Evolutionary conservation across 1,140 invertebrate species (phyloP), one percentile per base, ranked within the genome.

Genomic region (Pinna nobilis): DNA sequence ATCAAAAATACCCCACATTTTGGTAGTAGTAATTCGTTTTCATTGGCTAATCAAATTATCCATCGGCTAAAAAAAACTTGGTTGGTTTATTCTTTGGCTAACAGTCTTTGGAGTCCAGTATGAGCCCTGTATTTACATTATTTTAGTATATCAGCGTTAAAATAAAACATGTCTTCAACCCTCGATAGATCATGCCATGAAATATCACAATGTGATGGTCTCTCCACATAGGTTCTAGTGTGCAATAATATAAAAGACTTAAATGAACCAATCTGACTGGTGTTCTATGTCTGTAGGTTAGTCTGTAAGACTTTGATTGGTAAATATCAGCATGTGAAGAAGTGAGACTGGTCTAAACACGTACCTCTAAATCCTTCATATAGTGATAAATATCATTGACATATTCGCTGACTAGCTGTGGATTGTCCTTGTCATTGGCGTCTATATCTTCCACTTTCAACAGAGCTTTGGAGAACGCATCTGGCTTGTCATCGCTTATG

Each of bases 351-450:
- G n/a, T n/a, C n/a, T n/a, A n/a, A n/a, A n/a, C 28, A 61, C 84
- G 86, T 90, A 95, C 89, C 90, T 97, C 95, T 64, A 96, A 86
- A 28, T 91, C 84, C 77, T 91, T 91, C 81, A 97, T 90, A 87
- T 97, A 96, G 15, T 89, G 86, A 83, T 95, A 96, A 84, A 98
- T 97, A 75, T 96, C 94, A 76, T 94, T 94, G 55, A 94, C 93
- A 86, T 97, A 97, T 75, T 94, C 92, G 32, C 92, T 92, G 83
- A 95, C 93, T 73, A 96, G 90, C 81, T 94, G 92, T 6, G 94
- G 94, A 84, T 95, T 94, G 51, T 93, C 91, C 61, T 86, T 89
- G 80, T 94, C 94, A 74, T 94, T 92, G 81, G 93, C 92, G 87
- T 97, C 95, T 80, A 95, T 94, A 79, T 95, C 92, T 67, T 89